Conservation (phyloP, 2,113 vertebrate genomes). For the Hippocampus comes region DNA sequence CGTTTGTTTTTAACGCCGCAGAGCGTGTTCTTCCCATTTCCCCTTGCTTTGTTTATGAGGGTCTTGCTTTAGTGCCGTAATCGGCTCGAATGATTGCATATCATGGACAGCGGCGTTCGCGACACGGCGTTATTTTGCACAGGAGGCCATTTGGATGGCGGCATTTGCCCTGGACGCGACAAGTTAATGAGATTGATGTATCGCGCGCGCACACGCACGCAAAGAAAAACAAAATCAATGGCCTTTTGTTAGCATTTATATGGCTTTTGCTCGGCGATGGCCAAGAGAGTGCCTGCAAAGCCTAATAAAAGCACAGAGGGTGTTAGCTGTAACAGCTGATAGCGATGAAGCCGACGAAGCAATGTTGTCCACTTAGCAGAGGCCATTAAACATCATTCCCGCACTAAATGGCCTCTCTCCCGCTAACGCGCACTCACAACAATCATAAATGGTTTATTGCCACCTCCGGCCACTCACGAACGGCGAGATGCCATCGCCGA, state of each 20-base stretch:
- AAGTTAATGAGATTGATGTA: slow-evolving; percentile 57
- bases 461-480: slow-evolving; percentile 30
- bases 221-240: slow-evolving; percentile 52
- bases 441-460: slow-evolving; percentile 44
- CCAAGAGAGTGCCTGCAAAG: slow-evolving; percentile 30
- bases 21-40: slow-evolving; percentile 7
- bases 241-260: slow-evolving; percentile 39
- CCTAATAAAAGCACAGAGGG: slow-evolving; percentile 15
- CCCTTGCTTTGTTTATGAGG: slow-evolving; percentile 19
- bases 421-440: slow-evolving; percentile 39
- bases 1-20: slow-evolving; percentile 14
- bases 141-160: slow-evolving; percentile 33
- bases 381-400: slow-evolving; percentile 45
- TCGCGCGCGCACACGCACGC: slow-evolving; percentile 33
- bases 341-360: slow-evolving; percentile 27
- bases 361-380: slow-evolving; percentile 44
- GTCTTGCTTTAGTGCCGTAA: slow-evolving; percentile 37
- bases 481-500: neutral
- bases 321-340: slow-evolving; percentile 30
- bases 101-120: slow-evolving; percentile 9
- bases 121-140: slow-evolving; percentile 26
- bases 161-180: slow-evolving; percentile 19
- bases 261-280: slow-evolving; percentile 48
- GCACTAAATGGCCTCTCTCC: slow-evolving; percentile 16
- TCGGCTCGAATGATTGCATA: slow-evolving; percentile 25